A percentile compares a stretch with the other conserved stretches of the same genome.
Evolutionary conservation across 2,888 invertebrate genomes (phyloP).

Genomic region (Nineta flava): DNA sequence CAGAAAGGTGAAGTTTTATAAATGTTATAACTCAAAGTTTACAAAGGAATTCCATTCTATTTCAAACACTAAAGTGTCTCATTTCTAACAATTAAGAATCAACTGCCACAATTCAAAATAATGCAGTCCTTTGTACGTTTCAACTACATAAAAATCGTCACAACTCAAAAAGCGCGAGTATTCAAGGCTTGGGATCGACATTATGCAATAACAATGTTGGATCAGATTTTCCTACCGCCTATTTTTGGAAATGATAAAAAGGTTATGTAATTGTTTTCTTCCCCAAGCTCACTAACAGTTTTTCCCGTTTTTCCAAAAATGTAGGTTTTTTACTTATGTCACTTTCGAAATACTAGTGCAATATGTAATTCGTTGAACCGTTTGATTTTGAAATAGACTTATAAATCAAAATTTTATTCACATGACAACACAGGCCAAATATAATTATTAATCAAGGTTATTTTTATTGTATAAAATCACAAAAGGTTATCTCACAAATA

Average conservation of each 20-base stretch:
- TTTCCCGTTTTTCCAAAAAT: background rate
- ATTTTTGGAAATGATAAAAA: no score
- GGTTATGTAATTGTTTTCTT: background rate
- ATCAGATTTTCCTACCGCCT: no score
- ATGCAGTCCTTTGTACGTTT: background rate
- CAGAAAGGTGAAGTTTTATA: no score
- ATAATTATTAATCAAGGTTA: no score
- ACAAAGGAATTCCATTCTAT: background rate
- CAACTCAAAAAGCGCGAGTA: background rate
- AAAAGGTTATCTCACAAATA: no score
- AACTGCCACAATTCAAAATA: background rate
- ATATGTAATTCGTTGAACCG: no score
- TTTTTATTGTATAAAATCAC: no score
- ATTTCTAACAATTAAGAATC: background rate
- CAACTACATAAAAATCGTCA: background rate
- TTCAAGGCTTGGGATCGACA: background rate
- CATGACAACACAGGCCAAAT: no score
- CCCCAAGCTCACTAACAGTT: background rate
- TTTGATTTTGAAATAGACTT: no score
- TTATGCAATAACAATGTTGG: background rate
- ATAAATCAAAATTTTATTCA: no score
- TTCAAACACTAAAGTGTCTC: background rate
- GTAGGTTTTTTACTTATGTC: background rate
- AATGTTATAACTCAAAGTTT: background rate
- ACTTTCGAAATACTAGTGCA: background rate